Evolutionary conservation across 2,113 vertebrate species (phyloP).

Genomic region (Plecturocebus donacophilus): DNA sequence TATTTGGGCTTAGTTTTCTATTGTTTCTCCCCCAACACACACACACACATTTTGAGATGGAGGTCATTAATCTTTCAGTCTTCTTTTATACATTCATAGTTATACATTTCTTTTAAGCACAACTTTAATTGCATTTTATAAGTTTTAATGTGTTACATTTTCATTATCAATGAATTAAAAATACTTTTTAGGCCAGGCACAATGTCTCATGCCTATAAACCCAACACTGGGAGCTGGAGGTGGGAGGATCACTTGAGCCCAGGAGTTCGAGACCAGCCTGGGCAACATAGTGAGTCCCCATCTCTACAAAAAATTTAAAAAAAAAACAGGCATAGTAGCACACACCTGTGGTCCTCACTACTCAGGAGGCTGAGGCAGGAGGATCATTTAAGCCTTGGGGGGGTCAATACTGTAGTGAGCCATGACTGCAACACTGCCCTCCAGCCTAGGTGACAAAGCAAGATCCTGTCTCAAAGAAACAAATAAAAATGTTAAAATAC

Average conservation of each 20-base stretch:
- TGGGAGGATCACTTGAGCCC: too few species aligned
- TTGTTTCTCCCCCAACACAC: not conserved
- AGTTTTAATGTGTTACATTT: not conserved
- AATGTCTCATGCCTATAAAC: too few species aligned
- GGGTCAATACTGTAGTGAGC: too few species aligned
- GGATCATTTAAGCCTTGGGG: not conserved
- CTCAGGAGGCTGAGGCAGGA: not conserved
- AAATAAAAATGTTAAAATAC: too few species aligned
- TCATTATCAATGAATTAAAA: not conserved
- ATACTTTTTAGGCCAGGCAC: not conserved
- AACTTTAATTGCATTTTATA: not conserved
- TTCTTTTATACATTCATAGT: not conserved
- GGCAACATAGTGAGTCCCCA: too few species aligned
- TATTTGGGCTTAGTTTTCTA: not conserved
- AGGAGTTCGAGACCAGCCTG: too few species aligned
- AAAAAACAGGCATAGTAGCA: too few species aligned
- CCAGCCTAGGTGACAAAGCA: not conserved
- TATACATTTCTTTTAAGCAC: not conserved
- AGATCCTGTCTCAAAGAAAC: not conserved
- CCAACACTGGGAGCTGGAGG: too few species aligned
- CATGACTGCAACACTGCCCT: too few species aligned
- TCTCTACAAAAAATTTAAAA: too few species aligned
- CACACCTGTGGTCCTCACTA: too few species aligned
- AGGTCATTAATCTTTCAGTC: not conserved
- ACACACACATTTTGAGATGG: not conserved